phyloP scores from a whole-genome alignment of 1,140 invertebrate genomes.

The Prorops nasuta region DNA sequence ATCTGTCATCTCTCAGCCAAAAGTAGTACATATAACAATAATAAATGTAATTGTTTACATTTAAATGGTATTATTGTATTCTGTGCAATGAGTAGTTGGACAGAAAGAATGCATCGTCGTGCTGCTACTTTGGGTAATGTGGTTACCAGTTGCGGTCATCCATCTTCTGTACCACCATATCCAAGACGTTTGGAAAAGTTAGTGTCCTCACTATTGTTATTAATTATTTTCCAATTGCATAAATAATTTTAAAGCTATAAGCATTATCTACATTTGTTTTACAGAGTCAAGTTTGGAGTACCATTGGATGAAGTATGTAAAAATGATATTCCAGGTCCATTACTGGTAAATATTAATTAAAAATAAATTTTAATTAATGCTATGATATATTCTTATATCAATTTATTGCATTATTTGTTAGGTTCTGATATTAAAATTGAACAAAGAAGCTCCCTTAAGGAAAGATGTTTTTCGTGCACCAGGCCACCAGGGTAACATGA shows the following conservation, averaged over 20 bases:
- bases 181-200: conserved; percentile 81
- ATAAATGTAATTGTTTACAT: not conserved
- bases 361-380: not conserved
- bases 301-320: conserved; percentile 88
- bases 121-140: conserved; percentile 85
- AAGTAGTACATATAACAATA: no score
- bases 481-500: conserved; percentile 92
- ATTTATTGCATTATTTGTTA: conserved; percentile 43
- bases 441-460: conserved; percentile 89
- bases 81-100: conserved; percentile 80
- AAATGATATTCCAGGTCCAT: conserved; percentile 87
- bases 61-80: conserved; percentile 9
- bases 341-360: conserved; percentile 64
- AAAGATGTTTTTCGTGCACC: conserved; percentile 94
- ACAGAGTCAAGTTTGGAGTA: conserved; percentile 89
- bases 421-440: conserved; percentile 89
- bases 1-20: no score
- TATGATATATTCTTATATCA: conserved; percentile 3
- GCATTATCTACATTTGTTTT: conserved; percentile 10
- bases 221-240: conserved; percentile 8
- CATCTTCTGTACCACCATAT: conserved; percentile 66
- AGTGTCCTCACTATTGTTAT: conserved; percentile 29
- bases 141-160: conserved; percentile 83
- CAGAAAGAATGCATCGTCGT: conserved; percentile 82
- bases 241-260: not conserved